Base-by-base conservation (phyloP, 2,797 vertebrate species). In the Enteromius radiatus region DNA sequence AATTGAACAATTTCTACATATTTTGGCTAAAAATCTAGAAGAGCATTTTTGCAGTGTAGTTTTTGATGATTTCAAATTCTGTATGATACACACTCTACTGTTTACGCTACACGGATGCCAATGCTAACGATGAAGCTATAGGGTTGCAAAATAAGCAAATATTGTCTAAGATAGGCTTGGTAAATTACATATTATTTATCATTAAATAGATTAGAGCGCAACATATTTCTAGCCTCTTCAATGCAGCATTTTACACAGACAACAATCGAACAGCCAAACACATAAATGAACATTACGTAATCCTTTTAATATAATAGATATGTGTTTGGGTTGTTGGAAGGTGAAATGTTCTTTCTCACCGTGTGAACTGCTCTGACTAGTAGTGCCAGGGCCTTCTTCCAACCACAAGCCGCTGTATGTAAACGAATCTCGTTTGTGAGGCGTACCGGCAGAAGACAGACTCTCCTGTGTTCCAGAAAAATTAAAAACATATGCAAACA, bases 391-490 rank as follows among this genome's bases (percentile, higher is more conserved):
- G 52, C 93, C 95, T 86, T 99, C 97, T 76, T 97, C 97, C 84
- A 96, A 88, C 97, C 97, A 98, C 36, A 83, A 56, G 0, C 94
- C 94, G 90, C 92, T 93, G 89, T 96, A 97, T 47, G 93, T 91
- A 86, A 98, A 94, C 8, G 96, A 95, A 89, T 98, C 95, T 17
- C 95, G 92, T 87, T 97, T 97, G 86, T 97, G 96, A 10, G 96
- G 95, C 0, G 95, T 97, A 38, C 95, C 96, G 0, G 95, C 95
- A 5, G 96, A 97, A 0, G 97, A 97, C 84, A 95, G 89, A 82
- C 95, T 97, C 87, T 98, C 97, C 98, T 99, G 85, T 3, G 36
- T 33, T 45, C 17, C 64, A 81, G 63, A 71, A 56, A 84, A 54
- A 86, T 11, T 3, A 52, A 59, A 74, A 73, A 45, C 31, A 59